Evolutionary conservation across 2,888 invertebrate genomes (phyloP), one percentile per base, ranked within the genome.

Genomic region (Diarsia brunnea): DNA sequence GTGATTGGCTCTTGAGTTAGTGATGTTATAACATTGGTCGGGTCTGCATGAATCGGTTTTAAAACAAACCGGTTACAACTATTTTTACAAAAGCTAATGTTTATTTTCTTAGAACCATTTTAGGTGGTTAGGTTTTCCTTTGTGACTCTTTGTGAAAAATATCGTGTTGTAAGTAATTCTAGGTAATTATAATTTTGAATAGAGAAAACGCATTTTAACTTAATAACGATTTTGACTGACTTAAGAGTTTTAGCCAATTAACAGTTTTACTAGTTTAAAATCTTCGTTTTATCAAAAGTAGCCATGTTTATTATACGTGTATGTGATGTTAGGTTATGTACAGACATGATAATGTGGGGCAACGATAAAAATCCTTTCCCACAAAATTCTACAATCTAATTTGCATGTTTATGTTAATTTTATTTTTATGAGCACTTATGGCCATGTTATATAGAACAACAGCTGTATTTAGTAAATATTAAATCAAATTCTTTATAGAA

Each of bases 391-490:
- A 47, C 72, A 63, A 49, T 76, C 24, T 79, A 79, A 76, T 77
- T 80, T 77, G 77, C 77, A 80, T 63, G 27, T 7, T 27, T 16
- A 77, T 80, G 80, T 31, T 31, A 63, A 77, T 79, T 77, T 77
- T 71, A 63, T 79, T 71, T 75, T 80, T 64, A 77, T 72, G 73
- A 53, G 43, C n/a, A 55, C 78, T 60, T 68, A 55, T 63, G 47
- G 21, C 47, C 53, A 21, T 79, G 38, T 49, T 71, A 79, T 72
- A 71, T 10, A 47, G 63, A 79, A 73, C 53, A 63, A 24, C 63
- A 73, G 45, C 24, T 70, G 73, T 53, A 61, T 60, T 65, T 81
- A 49, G 53, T 53, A n/a, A 79, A 31, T 61, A n/a, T 53, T 14
- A n/a, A 69, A 27, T 10, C 14, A 47, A 47, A 49, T 43, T 64